phyloP scores from a whole-genome alignment of 2,797 vertebrate species.

The Petrocephalus sullivani region DNA sequence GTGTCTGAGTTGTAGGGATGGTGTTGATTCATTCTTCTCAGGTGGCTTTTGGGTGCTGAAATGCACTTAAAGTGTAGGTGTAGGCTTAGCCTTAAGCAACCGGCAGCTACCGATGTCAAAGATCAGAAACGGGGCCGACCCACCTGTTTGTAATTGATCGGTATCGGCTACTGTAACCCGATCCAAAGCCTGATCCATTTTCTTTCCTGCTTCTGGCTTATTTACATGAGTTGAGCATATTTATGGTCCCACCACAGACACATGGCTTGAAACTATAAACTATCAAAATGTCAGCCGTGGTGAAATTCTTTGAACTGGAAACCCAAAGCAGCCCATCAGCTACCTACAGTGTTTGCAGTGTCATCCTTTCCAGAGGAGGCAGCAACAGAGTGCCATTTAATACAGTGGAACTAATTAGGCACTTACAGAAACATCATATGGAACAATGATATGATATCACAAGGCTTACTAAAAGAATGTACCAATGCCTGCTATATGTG shows the following conservation, averaged over 20 bases:
- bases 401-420: neutral
- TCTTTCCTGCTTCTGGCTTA: neutral
- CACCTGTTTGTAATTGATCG: neutral
- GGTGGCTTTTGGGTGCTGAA: too few relatives aligned
- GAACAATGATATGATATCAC: neutral
- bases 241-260: neutral
- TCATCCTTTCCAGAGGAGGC: neutral
- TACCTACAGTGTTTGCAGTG: neutral
- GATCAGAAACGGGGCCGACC: neutral
- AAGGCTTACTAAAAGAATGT: neutral
- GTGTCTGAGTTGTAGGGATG: too few relatives aligned
- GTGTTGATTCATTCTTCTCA: too few relatives aligned
- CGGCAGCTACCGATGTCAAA: neutral
- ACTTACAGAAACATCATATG: neutral
- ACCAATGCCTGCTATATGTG: neutral
- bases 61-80: too few relatives aligned
- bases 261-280: neutral
- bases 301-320: neutral
- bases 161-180: neutral
- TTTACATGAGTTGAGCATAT: neutral
- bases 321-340: neutral
- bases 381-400: neutral
- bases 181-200: neutral
- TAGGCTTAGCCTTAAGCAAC: too few relatives aligned
- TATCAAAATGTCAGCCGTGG: neutral